Conservation (phyloP, 2,888 invertebrate species). For the Ommatoiulus sabulosus region DNA sequence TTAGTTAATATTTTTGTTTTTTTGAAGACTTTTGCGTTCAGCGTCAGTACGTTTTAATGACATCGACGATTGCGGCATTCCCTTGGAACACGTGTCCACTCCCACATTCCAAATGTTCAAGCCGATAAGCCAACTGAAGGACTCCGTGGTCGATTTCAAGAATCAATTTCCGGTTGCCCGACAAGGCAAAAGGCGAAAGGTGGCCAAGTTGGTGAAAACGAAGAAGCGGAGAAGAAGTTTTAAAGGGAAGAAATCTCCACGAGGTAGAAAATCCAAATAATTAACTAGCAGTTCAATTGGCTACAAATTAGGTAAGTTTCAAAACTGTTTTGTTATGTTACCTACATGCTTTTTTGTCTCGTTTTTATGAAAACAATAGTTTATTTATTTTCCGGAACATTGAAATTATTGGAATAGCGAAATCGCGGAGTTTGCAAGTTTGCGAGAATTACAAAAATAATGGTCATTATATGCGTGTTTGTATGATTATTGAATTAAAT, state of each 20-base stretch:
- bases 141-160: not conserved
- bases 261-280: not conserved
- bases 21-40: not conserved
- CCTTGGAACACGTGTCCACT: not conserved
- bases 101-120: constrained; percentile 25
- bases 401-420: not conserved
- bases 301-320: not conserved
- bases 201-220: not conserved
- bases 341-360: not conserved
- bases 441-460: too few relatives aligned
- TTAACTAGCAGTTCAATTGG: not conserved
- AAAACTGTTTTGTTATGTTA: not conserved
- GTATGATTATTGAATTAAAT: too few relatives aligned
- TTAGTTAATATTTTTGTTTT: not conserved
- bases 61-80: not conserved
- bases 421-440: not conserved
- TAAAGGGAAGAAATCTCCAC: not conserved
- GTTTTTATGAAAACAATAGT: not conserved
- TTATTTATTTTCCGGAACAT: not conserved
- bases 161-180: constrained; percentile 3
- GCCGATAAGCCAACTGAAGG: constrained; percentile 5
- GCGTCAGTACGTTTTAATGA: not conserved
- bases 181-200: not conserved
- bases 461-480: too few relatives aligned
- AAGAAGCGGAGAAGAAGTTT: not conserved